Percentiles rank a stretch among this genome's conserved stretches.
phyloP scores from a whole-genome alignment of 2,113 vertebrate species.

The Ardeotis arabs region DNA sequence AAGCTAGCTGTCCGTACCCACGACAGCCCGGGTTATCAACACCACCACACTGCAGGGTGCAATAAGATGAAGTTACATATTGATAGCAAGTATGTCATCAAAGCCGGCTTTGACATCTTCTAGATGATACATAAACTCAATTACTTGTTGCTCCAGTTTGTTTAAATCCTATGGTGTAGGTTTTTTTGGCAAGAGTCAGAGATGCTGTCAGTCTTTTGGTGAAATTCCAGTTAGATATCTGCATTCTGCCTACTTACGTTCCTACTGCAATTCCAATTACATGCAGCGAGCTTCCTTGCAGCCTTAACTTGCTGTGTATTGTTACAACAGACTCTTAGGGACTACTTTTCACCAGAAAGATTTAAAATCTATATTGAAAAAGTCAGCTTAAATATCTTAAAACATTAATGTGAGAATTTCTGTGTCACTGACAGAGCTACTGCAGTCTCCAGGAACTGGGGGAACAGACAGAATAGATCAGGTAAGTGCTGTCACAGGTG shows the following conservation, averaged over 20 bases:
- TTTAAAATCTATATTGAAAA: neutral
- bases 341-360: neutral
- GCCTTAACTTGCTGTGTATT: neutral
- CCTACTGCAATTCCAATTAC: neutral
- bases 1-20: neutral
- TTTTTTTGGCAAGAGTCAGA: neutral
- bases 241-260: conserved; percentile 19
- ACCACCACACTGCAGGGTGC: neutral
- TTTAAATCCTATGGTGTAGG: neutral
- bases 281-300: neutral
- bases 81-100: neutral
- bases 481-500: neutral
- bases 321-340: neutral
- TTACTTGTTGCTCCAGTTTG: neutral
- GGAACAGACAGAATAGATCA: neutral
- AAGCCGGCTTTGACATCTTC: neutral
- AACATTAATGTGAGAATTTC: neutral
- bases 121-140: neutral
- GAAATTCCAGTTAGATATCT: conserved; percentile 31
- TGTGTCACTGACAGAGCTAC: neutral
- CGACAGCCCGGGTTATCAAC: neutral
- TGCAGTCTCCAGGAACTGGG: neutral
- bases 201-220: conserved; percentile 34
- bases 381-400: neutral
- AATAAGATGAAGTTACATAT: neutral